These are phyloP conservation scores for Pimephales promelas DNA, from an alignment of 2,113 vertebrate genomes.

Conservation along the genomic window DNA sequence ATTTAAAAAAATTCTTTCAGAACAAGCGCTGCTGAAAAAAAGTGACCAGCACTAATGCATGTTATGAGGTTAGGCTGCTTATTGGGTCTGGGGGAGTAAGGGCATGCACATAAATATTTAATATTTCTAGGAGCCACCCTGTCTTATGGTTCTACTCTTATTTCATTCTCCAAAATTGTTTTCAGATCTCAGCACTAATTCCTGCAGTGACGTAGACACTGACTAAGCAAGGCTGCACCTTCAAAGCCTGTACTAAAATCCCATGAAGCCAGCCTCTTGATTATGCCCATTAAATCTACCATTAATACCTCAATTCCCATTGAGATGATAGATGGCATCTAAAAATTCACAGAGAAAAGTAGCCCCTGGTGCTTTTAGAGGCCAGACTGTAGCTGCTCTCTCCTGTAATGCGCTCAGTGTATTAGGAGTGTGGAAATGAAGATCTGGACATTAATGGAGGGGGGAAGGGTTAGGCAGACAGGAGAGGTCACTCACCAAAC, in stretches of 20 bases:
- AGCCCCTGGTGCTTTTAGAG: conserved; percentile 9
- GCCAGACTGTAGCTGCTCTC: conserved; percentile 24
- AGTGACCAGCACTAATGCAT: neutral
- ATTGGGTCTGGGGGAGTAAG: neutral
- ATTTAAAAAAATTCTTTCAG: neutral
- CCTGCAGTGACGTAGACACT: conserved; percentile 1
- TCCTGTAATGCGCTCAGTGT: conserved; percentile 37
- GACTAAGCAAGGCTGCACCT: conserved; percentile 14
- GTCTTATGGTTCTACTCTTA: neutral
- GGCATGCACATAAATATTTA: neutral
- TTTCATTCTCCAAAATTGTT: conserved; percentile 1
- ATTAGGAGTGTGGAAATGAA: conserved; percentile 48
- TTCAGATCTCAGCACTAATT: conserved; percentile 25
- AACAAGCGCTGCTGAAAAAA: neutral
- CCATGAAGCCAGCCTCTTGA: neutral
- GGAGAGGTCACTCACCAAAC: conserved; percentile 57
- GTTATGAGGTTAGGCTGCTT: neutral
- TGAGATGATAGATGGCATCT: neutral
- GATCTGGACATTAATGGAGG: conserved; percentile 49
- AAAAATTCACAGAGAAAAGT: neutral
- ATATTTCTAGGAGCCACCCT: neutral
- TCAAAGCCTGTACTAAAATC: conserved; percentile 11
- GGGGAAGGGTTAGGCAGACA: conserved; percentile 29
- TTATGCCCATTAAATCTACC: neutral
- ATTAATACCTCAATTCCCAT: neutral